These are phyloP conservation scores for Epicauta chinensis DNA, from an alignment of 1,140 invertebrate species.

Conservation along the genomic window DNA sequence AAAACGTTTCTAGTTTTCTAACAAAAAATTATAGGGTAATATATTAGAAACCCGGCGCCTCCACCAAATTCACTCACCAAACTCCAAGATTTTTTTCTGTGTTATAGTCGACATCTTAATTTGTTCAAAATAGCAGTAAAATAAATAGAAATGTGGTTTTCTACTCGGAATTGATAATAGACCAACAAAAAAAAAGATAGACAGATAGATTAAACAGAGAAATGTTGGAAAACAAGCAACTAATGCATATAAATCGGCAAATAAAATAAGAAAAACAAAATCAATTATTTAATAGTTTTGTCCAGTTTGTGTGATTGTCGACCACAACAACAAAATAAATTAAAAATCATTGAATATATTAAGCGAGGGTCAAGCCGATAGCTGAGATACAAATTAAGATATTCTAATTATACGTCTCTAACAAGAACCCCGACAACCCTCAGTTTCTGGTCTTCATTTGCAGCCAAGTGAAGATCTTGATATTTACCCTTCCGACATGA, in stretches of 20 bases:
- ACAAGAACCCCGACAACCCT: slow-evolving; percentile 27
- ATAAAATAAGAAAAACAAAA: slow-evolving; percentile 1
- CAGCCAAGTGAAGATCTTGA: slow-evolving; percentile 11
- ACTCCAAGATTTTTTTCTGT: too few relatives aligned
- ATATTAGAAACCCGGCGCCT: too few relatives aligned
- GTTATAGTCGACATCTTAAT: too few relatives aligned
- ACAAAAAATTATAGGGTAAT: too few relatives aligned
- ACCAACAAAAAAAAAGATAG: too few relatives aligned
- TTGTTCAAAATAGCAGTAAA: too few relatives aligned
- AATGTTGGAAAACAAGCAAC: background rate
- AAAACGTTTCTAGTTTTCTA: too few relatives aligned
- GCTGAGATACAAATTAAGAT: slow-evolving; percentile 39
- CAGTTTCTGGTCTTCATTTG: slow-evolving; percentile 14
- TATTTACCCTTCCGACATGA: slow-evolving; percentile 8
- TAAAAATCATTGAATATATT: slow-evolving; percentile 35
- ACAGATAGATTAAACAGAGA: too few relatives aligned
- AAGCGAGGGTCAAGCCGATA: slow-evolving; percentile 31
- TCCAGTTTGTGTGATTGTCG: background rate
- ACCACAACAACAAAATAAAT: slow-evolving; percentile 26
- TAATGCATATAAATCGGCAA: slow-evolving; percentile 7
- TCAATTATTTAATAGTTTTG: slow-evolving; percentile 7
- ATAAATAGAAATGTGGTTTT: too few relatives aligned
- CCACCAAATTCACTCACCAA: too few relatives aligned
- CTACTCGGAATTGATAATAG: too few relatives aligned
- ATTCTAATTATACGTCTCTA: slow-evolving; percentile 33